Evolutionary conservation across 1,140 invertebrate species (phyloP).

Genomic region (Aphidius ervi): DNA sequence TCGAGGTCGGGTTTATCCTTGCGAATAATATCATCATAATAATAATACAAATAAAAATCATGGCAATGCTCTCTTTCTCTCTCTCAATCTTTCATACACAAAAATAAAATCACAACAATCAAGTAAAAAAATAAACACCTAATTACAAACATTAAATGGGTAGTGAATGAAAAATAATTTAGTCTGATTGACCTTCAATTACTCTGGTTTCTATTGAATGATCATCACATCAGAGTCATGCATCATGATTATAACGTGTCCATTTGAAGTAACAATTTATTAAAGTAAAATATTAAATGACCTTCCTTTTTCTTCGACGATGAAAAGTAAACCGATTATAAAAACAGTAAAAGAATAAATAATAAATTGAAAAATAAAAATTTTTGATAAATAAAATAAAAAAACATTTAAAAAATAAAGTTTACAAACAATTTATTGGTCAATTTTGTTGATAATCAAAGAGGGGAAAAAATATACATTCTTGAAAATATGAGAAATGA

Average conservation of each 20-base stretch:
- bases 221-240: constrained; percentile 21
- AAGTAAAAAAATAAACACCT: background rate
- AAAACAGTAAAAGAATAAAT: background rate
- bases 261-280: constrained; percentile 15
- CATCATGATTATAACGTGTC: constrained; percentile 20
- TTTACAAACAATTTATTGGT: too few species aligned
- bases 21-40: too few species aligned
- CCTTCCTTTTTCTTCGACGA: constrained; percentile 14
- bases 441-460: too few species aligned
- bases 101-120: background rate
- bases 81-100: background rate
- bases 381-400: background rate
- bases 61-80: background rate
- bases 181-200: constrained; percentile 9
- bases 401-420: too few species aligned
- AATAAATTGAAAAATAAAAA: background rate
- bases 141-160: background rate
- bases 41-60: background rate
- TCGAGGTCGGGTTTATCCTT: background rate
- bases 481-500: background rate
- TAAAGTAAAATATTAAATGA: constrained; percentile 13
- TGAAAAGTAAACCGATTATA: constrained; percentile 1
- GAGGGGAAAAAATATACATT: background rate
- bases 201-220: constrained; percentile 2
- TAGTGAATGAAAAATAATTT: background rate